Evolutionary conservation across 2,888 invertebrate species (phyloP).

Genomic region (Orgyia antiqua): DNA sequence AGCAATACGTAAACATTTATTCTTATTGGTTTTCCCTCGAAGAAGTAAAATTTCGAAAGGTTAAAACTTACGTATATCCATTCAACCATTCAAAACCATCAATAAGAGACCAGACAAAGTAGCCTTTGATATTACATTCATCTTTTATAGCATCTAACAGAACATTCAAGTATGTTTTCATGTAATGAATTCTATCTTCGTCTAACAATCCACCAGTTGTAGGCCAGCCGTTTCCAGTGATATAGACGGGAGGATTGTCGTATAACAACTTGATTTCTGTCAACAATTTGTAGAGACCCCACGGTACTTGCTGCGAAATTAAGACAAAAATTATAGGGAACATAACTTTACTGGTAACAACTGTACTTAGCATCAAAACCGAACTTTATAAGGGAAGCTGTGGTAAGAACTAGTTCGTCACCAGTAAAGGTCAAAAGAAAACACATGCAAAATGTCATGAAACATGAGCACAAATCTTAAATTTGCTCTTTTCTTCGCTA

Average conservation of each 20-base stretch:
- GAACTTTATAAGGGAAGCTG: too few relatives aligned
- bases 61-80: slow-evolving; percentile 2
- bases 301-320: slow-evolving; percentile 68
- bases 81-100: slow-evolving; percentile 6
- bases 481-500: too few relatives aligned
- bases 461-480: too few relatives aligned
- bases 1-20: too few relatives aligned
- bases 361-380: too few relatives aligned
- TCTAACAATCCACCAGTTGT: slow-evolving; percentile 66
- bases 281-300: slow-evolving; percentile 78
- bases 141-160: slow-evolving; percentile 29
- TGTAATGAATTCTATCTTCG: slow-evolving; percentile 57
- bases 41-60: background rate
- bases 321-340: background rate
- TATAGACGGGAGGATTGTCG: slow-evolving; percentile 74
- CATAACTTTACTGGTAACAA: too few relatives aligned
- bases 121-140: slow-evolving; percentile 1
- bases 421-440: too few relatives aligned
- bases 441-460: too few relatives aligned
- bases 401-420: too few relatives aligned
- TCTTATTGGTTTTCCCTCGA: too few relatives aligned
- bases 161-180: slow-evolving; percentile 58
- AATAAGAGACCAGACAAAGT: slow-evolving; percentile 2
- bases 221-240: slow-evolving; percentile 81
- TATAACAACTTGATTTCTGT: slow-evolving; percentile 66